Conservation (phyloP, 2,113 vertebrate genomes). For the Eleginops maclovinus region DNA sequence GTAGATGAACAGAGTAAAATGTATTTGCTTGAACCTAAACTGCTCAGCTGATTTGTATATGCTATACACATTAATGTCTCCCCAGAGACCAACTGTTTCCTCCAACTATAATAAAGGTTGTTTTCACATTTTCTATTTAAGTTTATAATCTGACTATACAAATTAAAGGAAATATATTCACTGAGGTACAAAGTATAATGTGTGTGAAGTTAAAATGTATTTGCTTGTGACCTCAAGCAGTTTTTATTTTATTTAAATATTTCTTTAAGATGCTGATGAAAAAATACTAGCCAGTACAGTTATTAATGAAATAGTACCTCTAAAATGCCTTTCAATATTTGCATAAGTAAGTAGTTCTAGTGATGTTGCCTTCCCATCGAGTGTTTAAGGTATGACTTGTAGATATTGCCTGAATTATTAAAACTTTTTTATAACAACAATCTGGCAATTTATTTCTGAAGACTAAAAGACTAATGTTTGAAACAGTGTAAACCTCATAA, state of each 20-base stretch:
- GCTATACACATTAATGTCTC: neutral
- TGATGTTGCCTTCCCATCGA: neutral
- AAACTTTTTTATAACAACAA: no score
- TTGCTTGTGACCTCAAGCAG: neutral
- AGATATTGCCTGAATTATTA: neutral
- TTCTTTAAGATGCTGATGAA: neutral
- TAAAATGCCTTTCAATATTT: neutral
- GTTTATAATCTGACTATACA: neutral
- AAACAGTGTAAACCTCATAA: neutral
- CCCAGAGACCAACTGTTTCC: neutral
- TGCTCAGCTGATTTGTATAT: neutral
- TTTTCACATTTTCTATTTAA: neutral
- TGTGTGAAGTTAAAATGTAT: neutral
- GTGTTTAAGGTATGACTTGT: neutral
- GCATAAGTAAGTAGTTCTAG: neutral
- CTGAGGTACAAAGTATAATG: neutral
- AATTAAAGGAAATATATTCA: no score
- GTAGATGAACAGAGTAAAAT: neutral
- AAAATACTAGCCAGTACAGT: no score
- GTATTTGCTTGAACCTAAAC: neutral
- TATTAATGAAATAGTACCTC: neutral
- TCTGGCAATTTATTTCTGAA: neutral
- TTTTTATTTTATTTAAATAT: neutral
- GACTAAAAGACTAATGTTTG: no score
- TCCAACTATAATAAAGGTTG: neutral